phyloP scores from a whole-genome alignment of 1,140 invertebrate species.

The Pomacea maculata region DNA sequence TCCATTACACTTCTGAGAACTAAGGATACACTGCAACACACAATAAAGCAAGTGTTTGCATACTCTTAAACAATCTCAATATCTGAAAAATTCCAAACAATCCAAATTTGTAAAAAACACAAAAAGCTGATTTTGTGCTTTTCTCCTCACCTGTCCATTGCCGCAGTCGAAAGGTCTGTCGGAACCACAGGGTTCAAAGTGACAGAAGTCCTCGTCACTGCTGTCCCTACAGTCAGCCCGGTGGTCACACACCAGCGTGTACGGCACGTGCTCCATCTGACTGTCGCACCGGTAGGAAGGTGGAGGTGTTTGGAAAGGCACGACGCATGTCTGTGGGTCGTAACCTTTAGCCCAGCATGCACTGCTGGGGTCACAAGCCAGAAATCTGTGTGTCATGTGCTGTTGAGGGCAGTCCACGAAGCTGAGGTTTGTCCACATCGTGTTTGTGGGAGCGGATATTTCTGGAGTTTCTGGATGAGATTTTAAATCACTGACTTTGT shows the following conservation, averaged over 20 bases:
- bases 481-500: neutral
- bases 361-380: neutral
- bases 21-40: neutral
- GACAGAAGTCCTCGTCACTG: conserved; percentile 11
- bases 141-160: neutral
- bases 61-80: no score
- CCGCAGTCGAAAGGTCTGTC: neutral
- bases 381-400: neutral
- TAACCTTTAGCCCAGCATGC: neutral
- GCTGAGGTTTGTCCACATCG: neutral
- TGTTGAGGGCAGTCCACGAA: neutral
- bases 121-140: no score
- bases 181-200: neutral
- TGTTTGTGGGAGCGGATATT: neutral
- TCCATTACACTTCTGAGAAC: neutral
- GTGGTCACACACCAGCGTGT: conserved; percentile 11
- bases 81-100: no score
- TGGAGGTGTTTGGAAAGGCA: neutral
- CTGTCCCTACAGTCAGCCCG: conserved; percentile 6
- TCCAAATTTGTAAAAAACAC: no score
- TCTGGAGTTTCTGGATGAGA: neutral
- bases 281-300: neutral
- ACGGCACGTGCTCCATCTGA: neutral
- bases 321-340: neutral
- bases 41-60: no score